Conservation (phyloP, 2,113 vertebrate species). For the Rhinolophus ferrumequinum region DNA sequence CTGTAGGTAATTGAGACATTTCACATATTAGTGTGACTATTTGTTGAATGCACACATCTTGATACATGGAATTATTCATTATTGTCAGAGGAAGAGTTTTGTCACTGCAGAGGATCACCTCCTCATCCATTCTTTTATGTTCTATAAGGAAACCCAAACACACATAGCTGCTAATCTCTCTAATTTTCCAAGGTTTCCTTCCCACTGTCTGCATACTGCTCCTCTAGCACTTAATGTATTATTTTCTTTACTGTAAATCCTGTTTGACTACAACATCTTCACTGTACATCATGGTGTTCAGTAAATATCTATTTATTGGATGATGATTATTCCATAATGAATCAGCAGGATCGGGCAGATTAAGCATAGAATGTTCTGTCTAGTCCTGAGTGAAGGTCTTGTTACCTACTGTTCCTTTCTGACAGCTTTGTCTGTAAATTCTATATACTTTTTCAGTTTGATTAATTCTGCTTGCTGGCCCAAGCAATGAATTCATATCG, state of each 20-base stretch:
- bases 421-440: background rate
- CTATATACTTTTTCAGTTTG: background rate
- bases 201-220: background rate
- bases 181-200: background rate
- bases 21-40: background rate
- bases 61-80: background rate
- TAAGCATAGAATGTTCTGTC: background rate
- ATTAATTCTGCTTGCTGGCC: background rate
- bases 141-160: background rate
- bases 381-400: background rate
- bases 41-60: background rate
- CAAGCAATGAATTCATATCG: background rate
- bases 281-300: background rate
- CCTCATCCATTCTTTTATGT: background rate
- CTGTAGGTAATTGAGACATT: background rate
- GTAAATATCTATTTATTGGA: constrained; percentile 30
- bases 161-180: background rate
- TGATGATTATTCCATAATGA: background rate
- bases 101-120: background rate
- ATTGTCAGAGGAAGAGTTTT: background rate
- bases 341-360: background rate
- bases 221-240: background rate
- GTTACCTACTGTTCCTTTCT: background rate
- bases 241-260: background rate
- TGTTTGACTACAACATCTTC: background rate